Conservation (phyloP, 2,113 vertebrate genomes). For the Cyanoliseus patagonus region DNA sequence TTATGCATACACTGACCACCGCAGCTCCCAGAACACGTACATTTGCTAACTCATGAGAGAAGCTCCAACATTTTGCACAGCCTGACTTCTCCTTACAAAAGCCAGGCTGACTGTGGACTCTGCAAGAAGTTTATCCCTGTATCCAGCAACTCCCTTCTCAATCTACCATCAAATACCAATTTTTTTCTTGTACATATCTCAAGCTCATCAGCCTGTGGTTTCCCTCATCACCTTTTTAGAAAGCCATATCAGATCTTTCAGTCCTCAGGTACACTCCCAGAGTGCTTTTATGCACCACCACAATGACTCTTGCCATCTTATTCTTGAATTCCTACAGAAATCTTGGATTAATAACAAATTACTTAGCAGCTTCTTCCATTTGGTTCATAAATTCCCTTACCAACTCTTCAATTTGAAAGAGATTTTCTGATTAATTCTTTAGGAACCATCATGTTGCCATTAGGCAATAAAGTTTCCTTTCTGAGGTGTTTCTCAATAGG, state of each 20-base stretch:
- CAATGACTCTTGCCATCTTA: background rate
- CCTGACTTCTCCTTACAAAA: background rate
- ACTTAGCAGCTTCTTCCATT: background rate
- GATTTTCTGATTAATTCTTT: background rate
- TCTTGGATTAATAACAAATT: background rate
- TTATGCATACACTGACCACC: background rate
- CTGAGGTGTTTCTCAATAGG: background rate
- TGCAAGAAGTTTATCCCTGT: background rate
- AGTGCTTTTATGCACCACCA: background rate
- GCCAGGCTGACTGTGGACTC: background rate
- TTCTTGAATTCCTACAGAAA: background rate
- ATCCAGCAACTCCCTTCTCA: background rate
- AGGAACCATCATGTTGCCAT: background rate
- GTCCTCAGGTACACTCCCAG: background rate
- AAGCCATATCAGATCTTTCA: background rate
- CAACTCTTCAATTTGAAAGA: background rate
- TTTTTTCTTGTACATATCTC: background rate
- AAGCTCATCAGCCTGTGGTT: background rate
- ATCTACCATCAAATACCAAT: background rate
- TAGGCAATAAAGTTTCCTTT: background rate
- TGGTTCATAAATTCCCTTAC: background rate
- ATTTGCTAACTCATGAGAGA: background rate
- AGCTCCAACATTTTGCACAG: background rate
- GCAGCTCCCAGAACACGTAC: rapidly evolving
- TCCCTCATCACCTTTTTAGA: background rate